A percentile compares a stretch with the other conserved stretches of the same genome.
These are phyloP conservation scores for Thinocorus orbignyianus DNA, from an alignment of 2,113 vertebrate species.

Conservation along the genomic window DNA sequence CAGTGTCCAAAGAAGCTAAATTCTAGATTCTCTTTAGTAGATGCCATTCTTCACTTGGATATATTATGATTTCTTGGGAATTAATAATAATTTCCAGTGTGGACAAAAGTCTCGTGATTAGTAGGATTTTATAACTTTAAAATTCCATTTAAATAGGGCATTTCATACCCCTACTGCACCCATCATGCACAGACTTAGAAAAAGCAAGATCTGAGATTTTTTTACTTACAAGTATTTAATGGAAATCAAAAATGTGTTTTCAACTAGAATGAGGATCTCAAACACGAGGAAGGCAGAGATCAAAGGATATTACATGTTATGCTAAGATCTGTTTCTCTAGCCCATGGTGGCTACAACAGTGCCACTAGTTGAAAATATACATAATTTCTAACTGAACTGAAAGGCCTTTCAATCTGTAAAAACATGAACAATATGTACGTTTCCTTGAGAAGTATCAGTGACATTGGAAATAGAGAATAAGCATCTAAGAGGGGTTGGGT, in stretches of 20 bases:
- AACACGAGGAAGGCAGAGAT: background rate
- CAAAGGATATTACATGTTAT: background rate
- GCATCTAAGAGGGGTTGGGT: background rate
- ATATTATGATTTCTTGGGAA: background rate
- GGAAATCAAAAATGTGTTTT: background rate
- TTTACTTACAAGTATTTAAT: background rate
- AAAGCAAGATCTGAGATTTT: background rate
- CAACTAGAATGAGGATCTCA: background rate
- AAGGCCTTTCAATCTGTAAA: background rate
- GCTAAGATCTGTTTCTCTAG: background rate
- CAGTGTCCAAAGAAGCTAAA: background rate
- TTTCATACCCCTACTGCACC: background rate
- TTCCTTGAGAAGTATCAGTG: background rate
- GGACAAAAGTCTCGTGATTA: rapidly evolving
- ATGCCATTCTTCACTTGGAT: background rate
- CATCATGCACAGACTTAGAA: background rate
- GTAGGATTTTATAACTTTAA: background rate
- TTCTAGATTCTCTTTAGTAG: background rate
- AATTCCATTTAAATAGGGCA: background rate
- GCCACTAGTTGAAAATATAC: background rate
- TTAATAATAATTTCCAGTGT: background rate
- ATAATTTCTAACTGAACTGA: background rate
- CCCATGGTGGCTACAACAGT: background rate
- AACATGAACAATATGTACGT: background rate
- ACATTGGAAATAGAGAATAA: background rate